phyloP scores from a whole-genome alignment of 2,888 invertebrate genomes.

The Spilosoma lubricipeda region DNA sequence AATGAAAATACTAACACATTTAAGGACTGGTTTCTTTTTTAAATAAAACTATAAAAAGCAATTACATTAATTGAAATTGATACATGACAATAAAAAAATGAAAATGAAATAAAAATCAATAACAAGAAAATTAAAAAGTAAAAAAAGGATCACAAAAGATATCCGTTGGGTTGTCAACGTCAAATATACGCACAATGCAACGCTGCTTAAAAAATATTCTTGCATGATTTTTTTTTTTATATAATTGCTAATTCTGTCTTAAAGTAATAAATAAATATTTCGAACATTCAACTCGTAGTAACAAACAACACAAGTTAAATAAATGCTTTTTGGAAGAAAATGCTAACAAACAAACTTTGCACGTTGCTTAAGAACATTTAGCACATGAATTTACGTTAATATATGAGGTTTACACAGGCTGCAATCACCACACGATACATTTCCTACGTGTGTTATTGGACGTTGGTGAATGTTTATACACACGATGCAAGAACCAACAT shows the following conservation, averaged over 20 bases:
- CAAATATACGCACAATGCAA: no score
- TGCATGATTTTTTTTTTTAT: no score
- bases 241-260: no score
- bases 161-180: no score
- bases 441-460: neutral
- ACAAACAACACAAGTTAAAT: neutral
- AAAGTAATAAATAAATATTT: neutral
- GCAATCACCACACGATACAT: neutral
- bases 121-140: no score
- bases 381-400: neutral
- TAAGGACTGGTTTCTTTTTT: neutral
- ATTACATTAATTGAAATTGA: no score
- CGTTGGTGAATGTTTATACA: neutral
- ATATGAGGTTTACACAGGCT: neutral
- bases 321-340: neutral
- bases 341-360: neutral
- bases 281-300: neutral
- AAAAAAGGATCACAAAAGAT: no score
- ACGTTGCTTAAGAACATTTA: neutral
- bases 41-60: no score
- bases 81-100: no score
- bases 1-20: neutral
- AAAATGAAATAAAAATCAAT: no score
- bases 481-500: neutral
- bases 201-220: no score